Conservation (phyloP, 2,888 invertebrate species). For the Pasiphila rectangulata region DNA sequence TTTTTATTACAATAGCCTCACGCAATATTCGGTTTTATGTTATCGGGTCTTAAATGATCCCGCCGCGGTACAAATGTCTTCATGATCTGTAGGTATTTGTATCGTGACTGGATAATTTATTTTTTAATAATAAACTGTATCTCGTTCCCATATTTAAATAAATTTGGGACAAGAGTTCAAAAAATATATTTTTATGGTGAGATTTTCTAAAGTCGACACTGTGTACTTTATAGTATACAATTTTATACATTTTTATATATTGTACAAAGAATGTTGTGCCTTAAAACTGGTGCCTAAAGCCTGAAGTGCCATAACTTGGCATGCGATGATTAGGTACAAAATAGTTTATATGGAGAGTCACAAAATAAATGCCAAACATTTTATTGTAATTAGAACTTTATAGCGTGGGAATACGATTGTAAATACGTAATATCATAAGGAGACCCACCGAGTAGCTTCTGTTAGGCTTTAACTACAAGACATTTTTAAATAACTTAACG, state of each 20-base stretch:
- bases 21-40: no score
- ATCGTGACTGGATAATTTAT: no score
- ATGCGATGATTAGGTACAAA: constrained; percentile 62
- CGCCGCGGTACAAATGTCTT: no score
- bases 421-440: constrained; percentile 63
- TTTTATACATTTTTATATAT: constrained; percentile 38
- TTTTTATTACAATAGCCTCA: neutral
- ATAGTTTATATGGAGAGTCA: constrained; percentile 71
- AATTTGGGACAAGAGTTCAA: no score
- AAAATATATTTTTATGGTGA: neutral
- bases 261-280: constrained; percentile 56
- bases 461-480: constrained; percentile 25
- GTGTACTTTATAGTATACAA: constrained; percentile 35
- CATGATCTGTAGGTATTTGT: no score
- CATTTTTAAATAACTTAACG: neutral
- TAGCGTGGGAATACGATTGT: constrained; percentile 51
- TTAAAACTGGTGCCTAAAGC: constrained; percentile 65
- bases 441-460: constrained; percentile 71
- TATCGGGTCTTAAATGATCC: no score
- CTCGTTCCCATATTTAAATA: no score
- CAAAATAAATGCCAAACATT: constrained; percentile 79
- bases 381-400: constrained; percentile 55
- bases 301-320: constrained; percentile 62
- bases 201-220: neutral
- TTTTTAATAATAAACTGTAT: no score